Evolutionary conservation across 2,113 vertebrate species (phyloP).

Genomic region (Brachyistius frenatus): DNA sequence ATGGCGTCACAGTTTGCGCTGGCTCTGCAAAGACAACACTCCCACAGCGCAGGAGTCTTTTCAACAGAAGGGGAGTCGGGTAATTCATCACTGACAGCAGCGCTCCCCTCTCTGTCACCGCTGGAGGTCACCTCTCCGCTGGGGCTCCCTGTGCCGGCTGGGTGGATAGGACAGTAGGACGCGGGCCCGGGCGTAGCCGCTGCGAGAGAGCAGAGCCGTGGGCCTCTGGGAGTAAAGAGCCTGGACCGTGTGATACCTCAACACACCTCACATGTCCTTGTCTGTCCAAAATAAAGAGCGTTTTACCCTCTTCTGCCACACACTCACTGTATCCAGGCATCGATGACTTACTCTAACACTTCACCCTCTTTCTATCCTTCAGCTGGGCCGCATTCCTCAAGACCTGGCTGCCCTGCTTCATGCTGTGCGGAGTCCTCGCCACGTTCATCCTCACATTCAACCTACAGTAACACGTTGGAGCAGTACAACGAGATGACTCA

Average conservation of each 20-base stretch:
- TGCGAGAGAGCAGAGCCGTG: neutral
- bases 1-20: constrained; percentile 60
- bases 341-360: constrained; percentile 25
- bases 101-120: constrained; percentile 47
- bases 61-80: constrained; percentile 49
- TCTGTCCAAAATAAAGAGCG: constrained; percentile 18
- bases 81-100: constrained; percentile 79
- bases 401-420: constrained; percentile 96
- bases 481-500: neutral
- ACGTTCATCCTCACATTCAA: constrained; percentile 90
- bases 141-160: constrained; percentile 54
- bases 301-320: neutral
- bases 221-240: constrained; percentile 26
- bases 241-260: constrained; percentile 16
- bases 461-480: constrained; percentile 80
- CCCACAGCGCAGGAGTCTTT: constrained; percentile 55
- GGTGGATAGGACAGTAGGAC: constrained; percentile 56
- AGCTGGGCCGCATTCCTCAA: constrained; percentile 93
- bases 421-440: constrained; percentile 89
- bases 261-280: constrained; percentile 52
- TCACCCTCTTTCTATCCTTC: constrained; percentile 48
- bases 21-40: constrained; percentile 37
- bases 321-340: constrained; percentile 15
- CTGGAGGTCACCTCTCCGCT: constrained; percentile 69
- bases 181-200: constrained; percentile 1